These are phyloP conservation scores for Thymelicus acteon DNA, from an alignment of 2,888 invertebrate species.

Conservation along the genomic window DNA sequence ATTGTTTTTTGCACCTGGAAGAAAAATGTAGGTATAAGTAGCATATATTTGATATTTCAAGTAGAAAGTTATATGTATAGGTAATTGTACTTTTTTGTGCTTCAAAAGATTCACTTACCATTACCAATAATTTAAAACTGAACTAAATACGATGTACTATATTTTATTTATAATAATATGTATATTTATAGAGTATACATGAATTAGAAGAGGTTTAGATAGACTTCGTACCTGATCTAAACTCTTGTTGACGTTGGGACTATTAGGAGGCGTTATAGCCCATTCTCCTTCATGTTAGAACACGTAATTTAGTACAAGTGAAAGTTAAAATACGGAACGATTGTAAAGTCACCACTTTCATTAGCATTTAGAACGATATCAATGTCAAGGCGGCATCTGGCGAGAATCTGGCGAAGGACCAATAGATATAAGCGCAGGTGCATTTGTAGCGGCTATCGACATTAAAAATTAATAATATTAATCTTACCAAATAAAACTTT, in stretches of 20 bases:
- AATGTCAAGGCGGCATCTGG: constrained; percentile 33
- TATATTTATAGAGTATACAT: no score
- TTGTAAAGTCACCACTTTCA: constrained; percentile 13
- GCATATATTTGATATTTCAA: no score
- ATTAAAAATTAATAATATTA: not conserved
- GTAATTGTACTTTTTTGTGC: no score
- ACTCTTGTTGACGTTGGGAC: not conserved
- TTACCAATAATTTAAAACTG: no score
- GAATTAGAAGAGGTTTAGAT: no score
- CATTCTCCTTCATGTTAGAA: constrained; percentile 20
- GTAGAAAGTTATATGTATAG: no score
- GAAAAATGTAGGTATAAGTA: no score
- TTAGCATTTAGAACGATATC: constrained; percentile 29
- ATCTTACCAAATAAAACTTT: no score
- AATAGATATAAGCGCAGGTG: constrained; percentile 9
- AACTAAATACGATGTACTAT: not conserved
- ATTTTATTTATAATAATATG: no score
- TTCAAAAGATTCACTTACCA: no score
- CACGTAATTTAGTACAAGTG: constrained; percentile 7
- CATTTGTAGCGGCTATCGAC: not conserved
- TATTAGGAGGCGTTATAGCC: not conserved
- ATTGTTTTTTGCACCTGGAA: no score
- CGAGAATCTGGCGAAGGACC: constrained; percentile 26
- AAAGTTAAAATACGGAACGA: constrained; percentile 19
- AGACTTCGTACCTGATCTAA: no score